Evolutionary conservation across 2,113 vertebrate genomes (phyloP).

Genomic region (Mus musculus): GRCm39 chr11:50977001-50977500

Average conservation of each 20-base stretch:
- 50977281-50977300: not conserved
- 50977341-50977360: not conserved
- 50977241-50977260: not conserved
- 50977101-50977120: not conserved
- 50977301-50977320: no score
- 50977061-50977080: not conserved
- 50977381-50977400: no score
- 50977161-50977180: not conserved
- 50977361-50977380: not conserved
- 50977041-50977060: no score
- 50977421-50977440: no score
- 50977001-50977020: not conserved
- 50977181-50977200: slow-evolving; percentile 13
- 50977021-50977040: not conserved
- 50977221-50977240: not conserved
- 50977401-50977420: not conserved
- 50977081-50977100: not conserved
- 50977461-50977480: no score
- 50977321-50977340: not conserved
- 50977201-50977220: not conserved
- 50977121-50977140: not conserved
- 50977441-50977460: no score
- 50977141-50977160: slow-evolving; percentile 1
- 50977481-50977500: no score
- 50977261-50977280: not conserved